Conservation (phyloP, 2,888 invertebrate species). For the Tenthredo scrophulariae region DNA sequence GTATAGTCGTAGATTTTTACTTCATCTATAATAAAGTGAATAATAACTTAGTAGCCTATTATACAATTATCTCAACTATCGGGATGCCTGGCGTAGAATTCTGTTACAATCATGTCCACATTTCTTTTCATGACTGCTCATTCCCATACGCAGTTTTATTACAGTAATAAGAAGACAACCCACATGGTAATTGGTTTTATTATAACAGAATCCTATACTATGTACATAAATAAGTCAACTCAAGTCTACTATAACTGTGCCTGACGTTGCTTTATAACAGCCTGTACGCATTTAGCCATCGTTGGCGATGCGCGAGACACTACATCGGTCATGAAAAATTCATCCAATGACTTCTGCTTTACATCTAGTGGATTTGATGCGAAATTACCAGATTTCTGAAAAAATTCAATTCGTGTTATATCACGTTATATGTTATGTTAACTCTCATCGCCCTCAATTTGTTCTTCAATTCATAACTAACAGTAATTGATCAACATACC, state of each 20-base stretch:
- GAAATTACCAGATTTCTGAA: slow-evolving; percentile 66
- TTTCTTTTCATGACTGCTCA: slow-evolving; percentile 1
- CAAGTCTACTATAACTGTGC: slow-evolving; percentile 51
- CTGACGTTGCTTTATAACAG: slow-evolving; percentile 86
- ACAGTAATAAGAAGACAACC: slow-evolving; percentile 34
- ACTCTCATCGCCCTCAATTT: neutral
- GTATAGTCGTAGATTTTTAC: slow-evolving; percentile 53
- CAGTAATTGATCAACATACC: slow-evolving; percentile 75
- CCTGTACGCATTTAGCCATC: slow-evolving; percentile 99
- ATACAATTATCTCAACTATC: slow-evolving; percentile 56
- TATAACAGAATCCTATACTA: slow-evolving; percentile 64
- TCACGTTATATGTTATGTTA: neutral
- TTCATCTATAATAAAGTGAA: slow-evolving; percentile 36
- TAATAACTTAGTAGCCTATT: slow-evolving; percentile 59
- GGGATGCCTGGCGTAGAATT: slow-evolving; percentile 59
- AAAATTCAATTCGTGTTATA: slow-evolving; percentile 54
- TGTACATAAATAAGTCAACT: slow-evolving; percentile 60
- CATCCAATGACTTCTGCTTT: slow-evolving; percentile 88
- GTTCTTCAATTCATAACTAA: neutral
- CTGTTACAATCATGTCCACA: slow-evolving; percentile 59
- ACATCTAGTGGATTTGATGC: slow-evolving; percentile 81
- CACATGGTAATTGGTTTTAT: slow-evolving; percentile 49
- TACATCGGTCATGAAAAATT: slow-evolving; percentile 97
- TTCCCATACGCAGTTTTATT: slow-evolving; percentile 38
- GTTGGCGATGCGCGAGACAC: slow-evolving; percentile 98